Base-by-base conservation (phyloP, 2,888 invertebrate species). In the Synergus umbraculus region DNA sequence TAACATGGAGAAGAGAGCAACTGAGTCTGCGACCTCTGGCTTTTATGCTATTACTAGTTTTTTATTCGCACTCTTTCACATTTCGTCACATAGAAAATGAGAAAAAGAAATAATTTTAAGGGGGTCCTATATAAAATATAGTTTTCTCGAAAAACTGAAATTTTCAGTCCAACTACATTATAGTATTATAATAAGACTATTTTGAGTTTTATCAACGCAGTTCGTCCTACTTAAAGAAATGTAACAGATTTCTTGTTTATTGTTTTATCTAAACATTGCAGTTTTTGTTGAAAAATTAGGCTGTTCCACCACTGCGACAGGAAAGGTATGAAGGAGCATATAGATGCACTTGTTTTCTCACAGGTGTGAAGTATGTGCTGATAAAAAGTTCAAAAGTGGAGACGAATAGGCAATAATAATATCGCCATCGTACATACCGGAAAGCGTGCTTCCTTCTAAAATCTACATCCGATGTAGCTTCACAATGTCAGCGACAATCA, bases 361-460 rank as follows among this genome's bases (percentile, higher is more conserved):
- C 73, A 73, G 44, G 77, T 63, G 73, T 73, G 76, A 65, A 81
- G 79, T 76, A 78, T 22, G 0, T 22, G 22, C 22, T 22, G 22
- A 22, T 22, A 22, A 22, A 22, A 22, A 22, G 22, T 22, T 22
- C 22, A 22, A 1, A 22, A 22, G 22, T 22, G 22, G 80, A 83
- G 80, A 81, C 78, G 81, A 83, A 83, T 83, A 76, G 79, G 78
- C 49, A 81, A 83, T 81, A 80, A 79, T 76, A 79, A 78, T 67
- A 76, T 77, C 44, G 44, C 44, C 41, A 15, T 73, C 22, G 29
- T 49, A 37, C 29, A 73, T 49, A 29, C 29, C 29, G 29, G 29
- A 44, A 49, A 69, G 49, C 46, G 46, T 69, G 22, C 46, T 69
- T 49, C 9, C 29, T 15, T 49, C 46, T 37, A 49, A 29, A 46